Evolutionary conservation across 2,888 invertebrate genomes (phyloP).

Genomic region (Scaptomyza polygonia): DNA sequence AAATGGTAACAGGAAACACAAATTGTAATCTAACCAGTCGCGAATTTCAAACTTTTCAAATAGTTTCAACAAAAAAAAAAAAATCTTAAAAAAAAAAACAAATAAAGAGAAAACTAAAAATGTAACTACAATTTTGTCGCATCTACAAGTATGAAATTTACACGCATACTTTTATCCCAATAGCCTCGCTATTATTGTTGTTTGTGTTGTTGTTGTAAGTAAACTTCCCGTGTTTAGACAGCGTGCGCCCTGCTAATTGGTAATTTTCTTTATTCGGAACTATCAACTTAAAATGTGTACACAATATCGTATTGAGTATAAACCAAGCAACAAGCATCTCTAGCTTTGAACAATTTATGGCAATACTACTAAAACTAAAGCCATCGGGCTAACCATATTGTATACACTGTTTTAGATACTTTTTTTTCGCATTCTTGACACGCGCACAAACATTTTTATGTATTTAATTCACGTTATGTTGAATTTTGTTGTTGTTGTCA

Average conservation of each 20-base stretch:
- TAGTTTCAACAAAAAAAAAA: slow-evolving; percentile 40
- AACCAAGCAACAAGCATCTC: background rate
- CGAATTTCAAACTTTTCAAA: slow-evolving; percentile 42
- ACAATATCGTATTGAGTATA: background rate
- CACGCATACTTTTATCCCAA: background rate
- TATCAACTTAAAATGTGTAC: slow-evolving; percentile 17
- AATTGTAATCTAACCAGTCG: slow-evolving; percentile 3
- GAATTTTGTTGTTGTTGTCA: too few relatives aligned
- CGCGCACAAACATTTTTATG: too few relatives aligned
- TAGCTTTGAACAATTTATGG: background rate
- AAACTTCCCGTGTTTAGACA: slow-evolving; percentile 68
- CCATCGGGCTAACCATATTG: background rate
- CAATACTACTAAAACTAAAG: background rate
- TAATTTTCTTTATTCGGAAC: slow-evolving; percentile 32
- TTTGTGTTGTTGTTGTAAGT: slow-evolving; percentile 12
- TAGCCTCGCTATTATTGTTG: too few relatives aligned
- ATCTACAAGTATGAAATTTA: slow-evolving; percentile 17
- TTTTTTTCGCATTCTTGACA: too few relatives aligned
- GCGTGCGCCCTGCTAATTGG: slow-evolving; percentile 59
- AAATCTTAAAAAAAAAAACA: slow-evolving; percentile 9
- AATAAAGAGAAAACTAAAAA: slow-evolving; percentile 35
- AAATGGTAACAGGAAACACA: slow-evolving; percentile 1
- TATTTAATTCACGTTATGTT: too few relatives aligned
- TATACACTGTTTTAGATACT: background rate
- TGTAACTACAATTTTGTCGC: slow-evolving; percentile 19